A percentile compares a stretch with the other conserved stretches of the same genome.
Evolutionary conservation across 2,888 invertebrate species (phyloP).

Genomic region (Timema podura): DNA sequence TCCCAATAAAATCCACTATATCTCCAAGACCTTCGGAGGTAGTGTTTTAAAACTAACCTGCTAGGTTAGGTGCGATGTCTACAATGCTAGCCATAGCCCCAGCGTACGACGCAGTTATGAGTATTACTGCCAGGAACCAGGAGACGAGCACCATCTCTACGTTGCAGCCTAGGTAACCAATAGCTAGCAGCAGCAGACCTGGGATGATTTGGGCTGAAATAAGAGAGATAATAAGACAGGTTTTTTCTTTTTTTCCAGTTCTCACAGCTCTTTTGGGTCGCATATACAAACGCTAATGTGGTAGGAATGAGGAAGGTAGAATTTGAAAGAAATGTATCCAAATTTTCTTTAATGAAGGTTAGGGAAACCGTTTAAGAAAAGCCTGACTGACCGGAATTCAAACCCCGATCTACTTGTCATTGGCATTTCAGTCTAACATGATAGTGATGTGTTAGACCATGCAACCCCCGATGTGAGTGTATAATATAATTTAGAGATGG

Average conservation of each 20-base stretch:
- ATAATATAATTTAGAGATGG: no score
- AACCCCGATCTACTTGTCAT: no score
- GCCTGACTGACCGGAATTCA: no score
- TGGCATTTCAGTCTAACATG: no score
- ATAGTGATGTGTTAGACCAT: no score
- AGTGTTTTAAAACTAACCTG: slow-evolving; percentile 46
- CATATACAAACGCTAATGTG: background rate
- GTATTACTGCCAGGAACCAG: slow-evolving; percentile 65
- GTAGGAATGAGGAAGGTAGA: background rate
- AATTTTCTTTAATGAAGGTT: background rate
- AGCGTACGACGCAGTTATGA: slow-evolving; percentile 68
- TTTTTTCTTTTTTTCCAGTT: background rate
- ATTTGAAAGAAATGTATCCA: background rate
- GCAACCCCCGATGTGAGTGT: no score
- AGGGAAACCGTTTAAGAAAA: background rate
- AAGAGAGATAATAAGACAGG: background rate
- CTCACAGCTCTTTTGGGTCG: background rate
- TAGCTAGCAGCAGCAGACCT: slow-evolving; percentile 57
- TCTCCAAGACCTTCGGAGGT: no score
- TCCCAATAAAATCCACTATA: no score
- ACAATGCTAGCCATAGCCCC: slow-evolving; percentile 74
- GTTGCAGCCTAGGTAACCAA: slow-evolving; percentile 61
- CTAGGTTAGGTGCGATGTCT: slow-evolving; percentile 74
- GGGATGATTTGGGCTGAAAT: slow-evolving; percentile 62
- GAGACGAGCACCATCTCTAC: slow-evolving; percentile 54